phyloP scores from a whole-genome alignment of 2,797 vertebrate genomes.

The Limosa lapponica region DNA sequence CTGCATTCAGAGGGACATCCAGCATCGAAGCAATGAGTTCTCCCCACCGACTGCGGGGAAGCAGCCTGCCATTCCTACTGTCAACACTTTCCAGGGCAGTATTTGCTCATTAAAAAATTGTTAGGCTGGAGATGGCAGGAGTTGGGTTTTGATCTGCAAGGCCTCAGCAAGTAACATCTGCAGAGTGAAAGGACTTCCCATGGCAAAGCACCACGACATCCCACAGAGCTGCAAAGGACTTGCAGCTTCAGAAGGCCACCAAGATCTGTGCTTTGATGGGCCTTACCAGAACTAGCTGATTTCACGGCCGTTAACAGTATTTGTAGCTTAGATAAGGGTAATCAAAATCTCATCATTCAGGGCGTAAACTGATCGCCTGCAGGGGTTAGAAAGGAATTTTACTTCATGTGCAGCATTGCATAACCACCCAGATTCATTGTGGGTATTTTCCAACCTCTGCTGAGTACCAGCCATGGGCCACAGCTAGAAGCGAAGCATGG shows the following conservation, averaged over 20 bases:
- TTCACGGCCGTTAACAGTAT: neutral
- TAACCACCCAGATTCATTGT: neutral
- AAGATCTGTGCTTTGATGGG: neutral
- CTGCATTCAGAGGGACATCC: neutral
- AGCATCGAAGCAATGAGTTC: neutral
- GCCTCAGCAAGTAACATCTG: constrained; percentile 36
- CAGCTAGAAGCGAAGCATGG: neutral
- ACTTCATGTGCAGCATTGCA: neutral
- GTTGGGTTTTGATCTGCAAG: constrained; percentile 22
- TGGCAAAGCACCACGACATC: neutral
- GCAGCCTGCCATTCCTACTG: constrained; percentile 16
- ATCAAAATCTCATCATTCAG: constrained; percentile 69
- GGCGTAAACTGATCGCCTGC: constrained; percentile 60
- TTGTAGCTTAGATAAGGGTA: constrained; percentile 56
- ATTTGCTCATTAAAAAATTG: neutral
- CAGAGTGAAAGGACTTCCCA: neutral
- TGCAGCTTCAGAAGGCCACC: neutral
- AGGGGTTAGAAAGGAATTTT: constrained; percentile 58
- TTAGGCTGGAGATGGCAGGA: neutral
- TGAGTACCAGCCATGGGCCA: neutral
- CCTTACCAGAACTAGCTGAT: constrained; percentile 1
- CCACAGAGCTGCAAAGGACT: neutral
- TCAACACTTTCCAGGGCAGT: neutral
- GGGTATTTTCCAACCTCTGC: constrained; percentile 11
- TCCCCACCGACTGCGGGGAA: neutral